Base-by-base conservation (phyloP, 2,888 invertebrate genomes). In the Octodonta nipae region DNA sequence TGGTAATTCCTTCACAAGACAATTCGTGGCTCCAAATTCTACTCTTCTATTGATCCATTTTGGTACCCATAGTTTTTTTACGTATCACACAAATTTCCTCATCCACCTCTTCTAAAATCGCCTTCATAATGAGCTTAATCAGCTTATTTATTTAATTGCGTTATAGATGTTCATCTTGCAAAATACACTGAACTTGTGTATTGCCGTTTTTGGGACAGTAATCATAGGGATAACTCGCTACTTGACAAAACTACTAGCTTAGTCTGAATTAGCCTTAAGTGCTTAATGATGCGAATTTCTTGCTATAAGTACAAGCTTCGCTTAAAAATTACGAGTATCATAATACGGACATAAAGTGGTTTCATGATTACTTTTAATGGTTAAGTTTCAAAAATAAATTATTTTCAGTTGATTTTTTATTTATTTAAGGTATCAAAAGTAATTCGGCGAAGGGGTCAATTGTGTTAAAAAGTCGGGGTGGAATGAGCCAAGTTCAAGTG, bases 191-290 rank as follows among this genome's bases (percentile, higher is more conserved):
- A n/a, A 28, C 14, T 28, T n/a, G 16, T 7, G 6, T 14, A 28
- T 11, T 22, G 22, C 11, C 22, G 11, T 4, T 22, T 22, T 22
- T 22, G n/a, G 22, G 22, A n/a, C 3, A 13, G n/a, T 28, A 14
- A 6, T 28, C 5, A 11, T 28, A 7, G 15, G 26, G 15, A 32
- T 26, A 26, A 32, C 32, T 26, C 14, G 26, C 26, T 26, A 32
- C 26, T 15, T n/a, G 15, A 26, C 32, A 26, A 26, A 32, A 32
- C 12, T 15, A 32, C 26, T 15, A 32, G 32, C 15, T 4, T 32
- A 32, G 26, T 26, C 8, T 15, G 14, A 26, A 32, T n/a, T n/a
- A n/a, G n/a, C n/a, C n/a, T n/a, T n/a, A n/a, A n/a, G n/a, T n/a
- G n/a, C n/a, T n/a, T n/a, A n/a, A n/a, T n/a, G n/a, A n/a, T n/a